phyloP scores from a whole-genome alignment of 2,113 vertebrate genomes.

The Phylloscopus whistleri region DNA sequence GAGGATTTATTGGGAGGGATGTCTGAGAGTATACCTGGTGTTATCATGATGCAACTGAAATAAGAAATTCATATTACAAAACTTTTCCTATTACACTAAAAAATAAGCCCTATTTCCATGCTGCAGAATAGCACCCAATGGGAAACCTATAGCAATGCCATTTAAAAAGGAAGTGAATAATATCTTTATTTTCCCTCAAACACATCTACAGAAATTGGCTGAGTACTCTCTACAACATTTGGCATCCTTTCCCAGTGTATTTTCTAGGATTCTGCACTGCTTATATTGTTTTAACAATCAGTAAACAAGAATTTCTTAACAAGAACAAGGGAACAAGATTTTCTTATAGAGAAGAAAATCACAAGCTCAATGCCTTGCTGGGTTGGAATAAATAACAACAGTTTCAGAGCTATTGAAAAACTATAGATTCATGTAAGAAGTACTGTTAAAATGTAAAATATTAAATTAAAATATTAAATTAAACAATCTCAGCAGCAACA shows the following conservation, averaged over 20 bases:
- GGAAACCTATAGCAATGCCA: background rate
- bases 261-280: background rate
- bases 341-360: background rate
- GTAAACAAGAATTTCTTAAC: background rate
- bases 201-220: background rate
- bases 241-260: background rate
- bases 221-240: background rate
- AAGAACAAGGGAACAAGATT: background rate
- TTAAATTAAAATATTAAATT: background rate
- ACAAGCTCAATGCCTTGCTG: background rate
- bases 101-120: background rate
- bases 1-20: background rate
- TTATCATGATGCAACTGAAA: background rate
- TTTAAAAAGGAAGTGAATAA: background rate
- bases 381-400: background rate
- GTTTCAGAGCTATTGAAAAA: background rate
- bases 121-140: background rate
- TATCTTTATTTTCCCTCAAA: background rate
- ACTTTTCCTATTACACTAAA: background rate
- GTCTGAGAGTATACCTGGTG: background rate
- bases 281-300: background rate
- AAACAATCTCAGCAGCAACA: background rate
- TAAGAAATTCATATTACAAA: background rate
- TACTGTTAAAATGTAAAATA: background rate
- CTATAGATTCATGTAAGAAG: background rate